Evolutionary conservation across 37 sponge, comb jelly and placozoan species (phyloP).

Genomic region (Chondrilla cf. caribensis): DNA sequence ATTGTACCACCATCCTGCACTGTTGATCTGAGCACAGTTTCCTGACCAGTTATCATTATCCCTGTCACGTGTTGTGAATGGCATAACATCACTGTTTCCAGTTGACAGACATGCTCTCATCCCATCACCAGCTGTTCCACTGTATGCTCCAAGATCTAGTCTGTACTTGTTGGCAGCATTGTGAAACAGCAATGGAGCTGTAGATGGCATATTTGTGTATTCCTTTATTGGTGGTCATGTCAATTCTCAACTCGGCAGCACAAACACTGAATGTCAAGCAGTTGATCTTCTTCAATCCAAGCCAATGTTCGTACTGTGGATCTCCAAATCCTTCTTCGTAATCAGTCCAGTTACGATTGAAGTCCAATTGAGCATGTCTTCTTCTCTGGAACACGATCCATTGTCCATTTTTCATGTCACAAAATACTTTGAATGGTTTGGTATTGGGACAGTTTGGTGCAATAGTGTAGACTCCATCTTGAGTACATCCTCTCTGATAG

Average conservation of each 20-base stretch:
- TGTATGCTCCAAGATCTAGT: constrained; percentile 13
- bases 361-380: no score
- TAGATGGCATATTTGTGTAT: constrained; percentile 2
- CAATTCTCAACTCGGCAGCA: constrained; percentile 9
- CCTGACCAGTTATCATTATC: constrained; percentile 1
- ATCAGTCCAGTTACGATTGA: no score
- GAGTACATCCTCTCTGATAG: no score
- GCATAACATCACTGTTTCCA: not conserved
- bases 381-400: no score
- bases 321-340: no score
- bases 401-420: no score
- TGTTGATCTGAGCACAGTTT: no score
- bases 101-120: no score
- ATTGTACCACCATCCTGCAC: constrained; percentile 6
- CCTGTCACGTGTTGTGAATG: constrained; percentile 21
- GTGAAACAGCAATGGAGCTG: not conserved
- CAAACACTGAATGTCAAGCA: not conserved
- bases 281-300: constrained; percentile 23
- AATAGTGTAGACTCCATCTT: no score
- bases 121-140: not conserved
- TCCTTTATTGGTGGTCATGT: not conserved
- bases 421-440: no score
- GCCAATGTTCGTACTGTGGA: constrained; percentile 32
- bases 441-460: no score
- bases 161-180: not conserved